A percentile compares a stretch with the other conserved stretches of the same genome.
phyloP scores from a whole-genome alignment of 2,888 invertebrate genomes.

The Orthonychiurus folsomi region DNA sequence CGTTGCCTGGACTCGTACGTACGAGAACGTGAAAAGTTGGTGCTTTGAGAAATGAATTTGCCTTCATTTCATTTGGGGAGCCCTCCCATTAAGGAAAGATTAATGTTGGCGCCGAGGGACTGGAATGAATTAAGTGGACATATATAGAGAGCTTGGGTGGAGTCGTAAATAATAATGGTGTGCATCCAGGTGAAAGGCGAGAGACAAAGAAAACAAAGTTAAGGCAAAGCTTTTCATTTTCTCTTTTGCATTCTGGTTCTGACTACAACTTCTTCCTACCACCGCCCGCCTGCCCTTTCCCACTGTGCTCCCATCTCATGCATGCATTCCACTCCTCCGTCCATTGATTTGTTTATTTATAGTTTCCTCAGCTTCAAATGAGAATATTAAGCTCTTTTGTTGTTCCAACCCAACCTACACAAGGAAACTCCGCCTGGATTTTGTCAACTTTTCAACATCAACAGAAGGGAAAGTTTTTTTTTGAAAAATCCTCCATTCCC shows the following conservation, averaged over 20 bases:
- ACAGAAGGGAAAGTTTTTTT: background rate
- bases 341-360: conserved; percentile 1
- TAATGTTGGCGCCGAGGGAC: background rate
- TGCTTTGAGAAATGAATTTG: too few relatives aligned
- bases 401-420: background rate
- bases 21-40: too few relatives aligned
- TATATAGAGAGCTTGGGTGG: conserved; percentile 1
- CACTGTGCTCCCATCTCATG: too few relatives aligned
- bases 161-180: conserved; percentile 1
- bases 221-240: background rate
- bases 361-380: background rate
- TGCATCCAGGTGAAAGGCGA: background rate
- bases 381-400: background rate
- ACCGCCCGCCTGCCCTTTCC: too few relatives aligned
- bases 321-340: too few relatives aligned
- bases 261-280: too few relatives aligned
- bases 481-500: background rate
- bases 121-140: conserved; percentile 1
- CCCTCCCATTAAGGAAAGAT: background rate
- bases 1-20: too few relatives aligned
- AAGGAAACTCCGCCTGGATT: too few relatives aligned
- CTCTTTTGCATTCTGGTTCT: background rate
- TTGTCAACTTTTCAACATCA: background rate
- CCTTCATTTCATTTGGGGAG: too few relatives aligned
- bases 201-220: conserved; percentile 1